Evolutionary conservation across 2,888 invertebrate genomes (phyloP).

Genomic region (Drosophila neonasuta): DNA sequence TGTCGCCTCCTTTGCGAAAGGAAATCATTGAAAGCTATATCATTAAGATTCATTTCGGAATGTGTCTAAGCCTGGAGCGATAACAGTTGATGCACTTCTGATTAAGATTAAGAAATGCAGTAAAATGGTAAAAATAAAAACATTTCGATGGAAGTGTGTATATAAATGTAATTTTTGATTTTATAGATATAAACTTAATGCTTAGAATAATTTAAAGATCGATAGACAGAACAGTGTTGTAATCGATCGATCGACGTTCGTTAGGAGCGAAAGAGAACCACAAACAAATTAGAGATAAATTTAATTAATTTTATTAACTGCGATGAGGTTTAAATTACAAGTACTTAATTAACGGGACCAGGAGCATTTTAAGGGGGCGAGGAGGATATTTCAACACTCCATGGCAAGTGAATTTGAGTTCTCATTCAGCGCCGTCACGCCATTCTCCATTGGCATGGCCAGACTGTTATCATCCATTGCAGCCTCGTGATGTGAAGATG

Average conservation of each 20-base stretch:
- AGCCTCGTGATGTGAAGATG: constrained; percentile 57
- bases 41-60: too few species aligned
- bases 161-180: background rate
- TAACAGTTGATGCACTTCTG: too few species aligned
- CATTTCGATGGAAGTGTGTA: background rate
- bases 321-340: constrained; percentile 60
- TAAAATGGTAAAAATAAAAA: too few species aligned
- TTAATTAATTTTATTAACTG: constrained; percentile 63
- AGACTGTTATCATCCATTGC: constrained; percentile 80
- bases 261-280: background rate
- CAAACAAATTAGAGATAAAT: constrained; percentile 24
- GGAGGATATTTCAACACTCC: constrained; percentile 78
- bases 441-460: constrained; percentile 79
- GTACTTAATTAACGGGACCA: constrained; percentile 62
- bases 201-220: background rate
- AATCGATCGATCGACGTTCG: constrained; percentile 12
- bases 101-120: too few species aligned
- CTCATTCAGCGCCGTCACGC: constrained; percentile 80
- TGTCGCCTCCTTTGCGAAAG: too few species aligned
- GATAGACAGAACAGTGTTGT: background rate
- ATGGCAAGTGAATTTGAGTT: constrained; percentile 82
- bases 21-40: too few species aligned
- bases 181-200: background rate
- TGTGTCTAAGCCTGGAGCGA: too few species aligned
- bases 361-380: constrained; percentile 1